phyloP scores from a whole-genome alignment of 2,113 vertebrate genomes.

The Bos taurus region ARS-UCD2.0 NC_037357.1:91418001-91418500 shows the following conservation, averaged over 20 bases:
- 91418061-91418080: neutral
- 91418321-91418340: neutral
- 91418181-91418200: neutral
- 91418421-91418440: no score
- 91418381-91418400: no score
- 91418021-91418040: neutral
- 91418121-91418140: neutral
- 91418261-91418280: neutral
- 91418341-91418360: no score
- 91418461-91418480: no score
- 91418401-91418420: no score
- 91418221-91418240: neutral
- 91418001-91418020: neutral
- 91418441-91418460: no score
- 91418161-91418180: neutral
- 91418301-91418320: neutral
- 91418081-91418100: neutral
- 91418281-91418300: neutral
- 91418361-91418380: no score
- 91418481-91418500: no score
- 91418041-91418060: neutral
- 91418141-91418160: neutral
- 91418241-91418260: slow-evolving; percentile 1
- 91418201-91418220: neutral
- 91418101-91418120: neutral